Evolutionary conservation across 2,113 vertebrate species (phyloP).

Genomic region (Alces alces): DNA sequence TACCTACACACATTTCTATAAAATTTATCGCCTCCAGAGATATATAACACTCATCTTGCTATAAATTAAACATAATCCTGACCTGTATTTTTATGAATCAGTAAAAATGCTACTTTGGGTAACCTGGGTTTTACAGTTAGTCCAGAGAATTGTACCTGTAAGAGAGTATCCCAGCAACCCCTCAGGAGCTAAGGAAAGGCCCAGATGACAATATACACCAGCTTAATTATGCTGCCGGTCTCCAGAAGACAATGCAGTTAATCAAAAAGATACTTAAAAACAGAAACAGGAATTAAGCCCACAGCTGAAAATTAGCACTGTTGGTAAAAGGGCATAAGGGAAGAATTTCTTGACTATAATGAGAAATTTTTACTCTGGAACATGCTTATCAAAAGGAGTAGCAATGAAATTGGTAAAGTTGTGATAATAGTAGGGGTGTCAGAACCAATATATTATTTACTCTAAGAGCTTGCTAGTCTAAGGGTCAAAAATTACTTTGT

Average conservation of each 20-base stretch:
- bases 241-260: conserved; percentile 77
- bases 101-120: conserved; percentile 70
- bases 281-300: conserved; percentile 64
- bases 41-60: conserved; percentile 37
- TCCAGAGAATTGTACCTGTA: conserved; percentile 78
- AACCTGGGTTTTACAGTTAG: conserved; percentile 73
- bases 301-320: conserved; percentile 62
- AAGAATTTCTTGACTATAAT: neutral
- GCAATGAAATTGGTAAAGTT: neutral
- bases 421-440: neutral
- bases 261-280: conserved; percentile 75
- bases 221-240: conserved; percentile 75
- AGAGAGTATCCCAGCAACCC: conserved; percentile 81
- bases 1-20: conserved; percentile 39
- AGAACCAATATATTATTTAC: conserved; percentile 28
- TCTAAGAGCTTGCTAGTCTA: neutral
- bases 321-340: neutral
- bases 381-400: neutral
- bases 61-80: conserved; percentile 60
- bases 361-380: neutral
- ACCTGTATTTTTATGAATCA: conserved; percentile 63
- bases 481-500: neutral
- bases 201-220: conserved; percentile 62
- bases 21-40: conserved; percentile 46
- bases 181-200: conserved; percentile 69